Evolutionary conservation across 2,888 invertebrate genomes (phyloP).

Genomic region (Gari tellinella): DNA sequence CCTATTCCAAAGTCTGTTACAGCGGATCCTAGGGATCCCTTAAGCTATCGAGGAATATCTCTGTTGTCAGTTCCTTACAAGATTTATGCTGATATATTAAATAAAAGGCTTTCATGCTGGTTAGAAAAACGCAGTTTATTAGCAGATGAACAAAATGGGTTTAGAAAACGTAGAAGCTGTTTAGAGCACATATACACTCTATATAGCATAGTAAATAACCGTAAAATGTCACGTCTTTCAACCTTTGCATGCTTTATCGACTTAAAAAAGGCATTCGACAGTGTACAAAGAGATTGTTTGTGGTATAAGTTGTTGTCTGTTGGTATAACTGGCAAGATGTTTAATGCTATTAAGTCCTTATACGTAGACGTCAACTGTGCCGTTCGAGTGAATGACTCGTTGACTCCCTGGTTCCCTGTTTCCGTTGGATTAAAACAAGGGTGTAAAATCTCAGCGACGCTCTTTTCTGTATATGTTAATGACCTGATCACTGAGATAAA

Average conservation of each 20-base stretch:
- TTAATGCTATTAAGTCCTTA: slow-evolving; percentile 13
- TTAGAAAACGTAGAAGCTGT: background rate
- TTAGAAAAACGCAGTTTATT: slow-evolving; percentile 1
- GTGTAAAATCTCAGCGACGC: too few relatives aligned
- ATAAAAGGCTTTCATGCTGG: slow-evolving; percentile 12
- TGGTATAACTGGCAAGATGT: slow-evolving; percentile 18
- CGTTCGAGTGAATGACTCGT: background rate
- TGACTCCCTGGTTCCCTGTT: slow-evolving; percentile 4
- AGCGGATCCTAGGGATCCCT: slow-evolving; percentile 13
- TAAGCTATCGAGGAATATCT: slow-evolving; percentile 15
- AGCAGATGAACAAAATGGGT: slow-evolving; percentile 12
- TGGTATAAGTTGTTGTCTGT: slow-evolving; percentile 3
- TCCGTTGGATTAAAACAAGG: background rate
- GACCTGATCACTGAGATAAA: too few relatives aligned
- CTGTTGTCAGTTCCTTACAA: slow-evolving; percentile 12
- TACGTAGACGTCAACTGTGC: slow-evolving; percentile 5
- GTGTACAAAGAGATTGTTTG: slow-evolving; percentile 4
- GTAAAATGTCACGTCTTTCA: background rate
- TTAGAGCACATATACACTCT: slow-evolving; percentile 6
- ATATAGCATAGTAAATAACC: slow-evolving; percentile 1
- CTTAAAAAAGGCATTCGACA: slow-evolving; percentile 17
- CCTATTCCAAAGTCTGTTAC: slow-evolving; percentile 10
- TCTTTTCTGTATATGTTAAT: too few relatives aligned
- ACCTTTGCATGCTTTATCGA: slow-evolving; percentile 16
- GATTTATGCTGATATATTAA: slow-evolving; percentile 13